Base-by-base conservation (phyloP, 2,888 invertebrate genomes). In the Thumatha senex region DNA sequence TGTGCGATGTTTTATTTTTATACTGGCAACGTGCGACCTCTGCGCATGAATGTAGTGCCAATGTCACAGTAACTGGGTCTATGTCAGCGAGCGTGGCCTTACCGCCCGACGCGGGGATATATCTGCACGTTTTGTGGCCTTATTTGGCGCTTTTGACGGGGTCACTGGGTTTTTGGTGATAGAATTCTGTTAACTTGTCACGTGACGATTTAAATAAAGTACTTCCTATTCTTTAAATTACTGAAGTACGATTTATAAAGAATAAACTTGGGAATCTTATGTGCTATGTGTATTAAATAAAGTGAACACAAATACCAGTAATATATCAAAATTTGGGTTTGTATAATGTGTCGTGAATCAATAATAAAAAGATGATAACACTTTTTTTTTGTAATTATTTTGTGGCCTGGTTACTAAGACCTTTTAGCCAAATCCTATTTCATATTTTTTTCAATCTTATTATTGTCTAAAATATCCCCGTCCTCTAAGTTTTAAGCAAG, bases 41-140 rank as follows among this genome's bases (percentile, higher is more conserved):
- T 80, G 84, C 76, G 77, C 76, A 78, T 86, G 89, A 91, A 91
- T 91, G 90, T 89, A 91, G 90, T 91, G 89, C 90, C 90, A 91
- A 91, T 91, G 90, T 89, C 90, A 77, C 74, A 62, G 78, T 82
- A 91, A 77, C 86, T 90, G 83, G 90, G 90, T 91, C 90, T 91
- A 84, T 91, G 90, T 89, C 90, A 89, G 67, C 77, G 73, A 67
- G 72, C 77, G 75, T 63, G 89, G 83, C 89, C 89, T 89, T 68
- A 80, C 67, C 61, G 55, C 70, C 60, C n/a, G n/a, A n/a, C n/a
- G 60, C 68, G 71, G 73, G 70, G 69, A 70, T 72, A 70, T 67
- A 68, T 70, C 66, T 67, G 71, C 68, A 73, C 74, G 74, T 67
- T 72, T 74, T 62, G 65, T 64, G 71, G 69, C 80, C 79, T 79